Percentiles rank a stretch among this genome's conserved stretches.
Evolutionary conservation across 2,888 invertebrate species (phyloP).

Genomic region (Graphium colonna): DNA sequence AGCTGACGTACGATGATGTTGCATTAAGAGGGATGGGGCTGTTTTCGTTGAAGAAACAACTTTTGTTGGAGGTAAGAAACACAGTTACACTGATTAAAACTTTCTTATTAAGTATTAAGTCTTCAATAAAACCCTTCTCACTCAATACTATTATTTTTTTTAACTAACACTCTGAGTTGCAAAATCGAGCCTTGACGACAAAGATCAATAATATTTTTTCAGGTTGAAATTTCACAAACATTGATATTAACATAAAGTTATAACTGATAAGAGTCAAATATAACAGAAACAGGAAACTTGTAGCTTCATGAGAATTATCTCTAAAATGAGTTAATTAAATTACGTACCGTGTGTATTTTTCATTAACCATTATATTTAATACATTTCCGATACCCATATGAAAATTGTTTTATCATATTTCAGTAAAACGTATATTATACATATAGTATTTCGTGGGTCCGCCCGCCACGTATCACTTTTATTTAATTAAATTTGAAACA

Average conservation of each 20-base stretch:
- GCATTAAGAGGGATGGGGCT: slow-evolving; percentile 81
- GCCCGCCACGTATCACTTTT: too few species aligned
- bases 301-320: too few species aligned
- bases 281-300: too few species aligned
- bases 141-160: neutral
- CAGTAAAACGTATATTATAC: too few species aligned
- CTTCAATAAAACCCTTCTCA: neutral
- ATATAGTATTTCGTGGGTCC: too few species aligned
- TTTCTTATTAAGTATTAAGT: neutral
- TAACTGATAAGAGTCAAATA: too few species aligned
- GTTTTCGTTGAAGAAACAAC: slow-evolving; percentile 67
- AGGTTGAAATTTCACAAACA: neutral
- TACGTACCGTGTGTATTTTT: too few species aligned
- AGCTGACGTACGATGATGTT: slow-evolving; percentile 77
- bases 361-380: too few species aligned
- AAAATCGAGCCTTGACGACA: neutral
- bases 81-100: neutral
- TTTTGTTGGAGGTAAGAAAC: neutral
- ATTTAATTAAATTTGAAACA: too few species aligned
- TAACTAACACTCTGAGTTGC: neutral
- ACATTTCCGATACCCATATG: too few species aligned
- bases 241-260: neutral
- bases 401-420: too few species aligned
- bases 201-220: neutral
- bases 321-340: too few species aligned